Percentiles rank a stretch among this genome's conserved stretches.
These are phyloP conservation scores for Bombus sylvicola DNA, from an alignment of 1,140 invertebrate genomes.

Conservation along the genomic window DNA sequence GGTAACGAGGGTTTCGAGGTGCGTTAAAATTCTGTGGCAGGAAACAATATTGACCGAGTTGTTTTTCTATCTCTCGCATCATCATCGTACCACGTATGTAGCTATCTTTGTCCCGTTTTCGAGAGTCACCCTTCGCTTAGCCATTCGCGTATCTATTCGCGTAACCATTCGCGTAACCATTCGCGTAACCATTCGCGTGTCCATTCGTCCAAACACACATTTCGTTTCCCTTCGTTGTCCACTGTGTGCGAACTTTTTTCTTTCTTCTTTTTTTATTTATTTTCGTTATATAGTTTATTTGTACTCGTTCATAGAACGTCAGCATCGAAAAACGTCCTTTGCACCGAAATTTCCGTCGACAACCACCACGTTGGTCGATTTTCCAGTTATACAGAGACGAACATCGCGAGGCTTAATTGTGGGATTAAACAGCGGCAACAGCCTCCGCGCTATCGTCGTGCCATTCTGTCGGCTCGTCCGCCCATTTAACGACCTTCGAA, in stretches of 20 bases:
- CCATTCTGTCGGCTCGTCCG: not conserved
- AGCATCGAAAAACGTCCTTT: not conserved
- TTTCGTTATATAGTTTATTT: conserved; percentile 49
- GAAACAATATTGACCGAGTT: conserved; percentile 70
- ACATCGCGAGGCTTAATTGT: conserved; percentile 13
- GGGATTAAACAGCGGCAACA: conserved; percentile 13
- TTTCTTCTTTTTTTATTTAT: conserved; percentile 27
- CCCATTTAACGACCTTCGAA: conserved; percentile 14
- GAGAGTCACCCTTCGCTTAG: not conserved
- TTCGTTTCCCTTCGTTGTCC: not conserved
- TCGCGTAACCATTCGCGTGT: conserved; percentile 23
- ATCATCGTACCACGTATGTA: not conserved
- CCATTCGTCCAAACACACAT: not conserved
- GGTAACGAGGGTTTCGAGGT: conserved; percentile 65
- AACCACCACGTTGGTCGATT: not conserved
- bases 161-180: conserved; percentile 7
- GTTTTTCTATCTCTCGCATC: conserved; percentile 60
- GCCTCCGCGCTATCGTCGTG: not conserved
- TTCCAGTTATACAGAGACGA: not conserved
- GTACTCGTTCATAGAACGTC: not conserved
- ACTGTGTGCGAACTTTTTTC: not conserved
- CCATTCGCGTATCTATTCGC: conserved; percentile 24
- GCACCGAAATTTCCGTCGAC: not conserved
- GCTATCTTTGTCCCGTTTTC: not conserved
- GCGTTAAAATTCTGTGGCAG: conserved; percentile 68